Conservation (phyloP, 92 coral and sea anemone genomes). For the Epizoanthus rinbou region DNA sequence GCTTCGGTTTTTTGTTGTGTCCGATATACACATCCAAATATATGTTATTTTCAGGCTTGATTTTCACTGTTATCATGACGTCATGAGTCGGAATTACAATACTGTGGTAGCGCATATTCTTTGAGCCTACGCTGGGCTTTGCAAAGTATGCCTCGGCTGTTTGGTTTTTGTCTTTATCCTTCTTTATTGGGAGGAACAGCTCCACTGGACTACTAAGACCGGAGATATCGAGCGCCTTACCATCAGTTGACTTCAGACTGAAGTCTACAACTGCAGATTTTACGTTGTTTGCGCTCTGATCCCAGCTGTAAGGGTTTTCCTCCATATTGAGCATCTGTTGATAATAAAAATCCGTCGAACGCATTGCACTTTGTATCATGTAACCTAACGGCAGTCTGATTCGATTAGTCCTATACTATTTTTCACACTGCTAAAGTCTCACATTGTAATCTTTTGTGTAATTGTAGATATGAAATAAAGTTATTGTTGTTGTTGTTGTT, state of each 20-base stretch:
- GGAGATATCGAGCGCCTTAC: constrained; percentile 61
- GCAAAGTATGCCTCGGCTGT: constrained; percentile 58
- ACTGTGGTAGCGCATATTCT: constrained; percentile 69
- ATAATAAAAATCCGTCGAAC: too few species aligned
- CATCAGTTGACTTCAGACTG: constrained; percentile 66
- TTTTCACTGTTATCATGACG: constrained; percentile 41
- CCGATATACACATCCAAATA: constrained; percentile 57
- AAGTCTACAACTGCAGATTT: constrained; percentile 82
- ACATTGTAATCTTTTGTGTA: too few species aligned
- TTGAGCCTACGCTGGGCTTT: constrained; percentile 71
- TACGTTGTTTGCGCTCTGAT: constrained; percentile 63
- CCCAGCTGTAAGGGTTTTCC: constrained; percentile 87
- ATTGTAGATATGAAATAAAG: too few species aligned
- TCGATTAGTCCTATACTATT: too few species aligned
- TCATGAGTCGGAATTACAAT: constrained; percentile 58
- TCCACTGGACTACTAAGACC: constrained; percentile 76
- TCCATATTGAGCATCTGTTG: constrained; percentile 72
- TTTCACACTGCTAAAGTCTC: too few species aligned
- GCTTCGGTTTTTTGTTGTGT: constrained; percentile 57
- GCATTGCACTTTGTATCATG: too few species aligned
- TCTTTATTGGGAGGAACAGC: constrained; percentile 59
- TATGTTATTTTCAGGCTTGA: constrained; percentile 58
- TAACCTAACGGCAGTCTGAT: too few species aligned
- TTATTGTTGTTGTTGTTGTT: too few species aligned
- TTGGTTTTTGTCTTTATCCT: constrained; percentile 44